Evolutionary conservation across 2,888 invertebrate species (phyloP), one percentile per base, ranked within the genome.

Genomic region (Orchesellides sinensis): DNA sequence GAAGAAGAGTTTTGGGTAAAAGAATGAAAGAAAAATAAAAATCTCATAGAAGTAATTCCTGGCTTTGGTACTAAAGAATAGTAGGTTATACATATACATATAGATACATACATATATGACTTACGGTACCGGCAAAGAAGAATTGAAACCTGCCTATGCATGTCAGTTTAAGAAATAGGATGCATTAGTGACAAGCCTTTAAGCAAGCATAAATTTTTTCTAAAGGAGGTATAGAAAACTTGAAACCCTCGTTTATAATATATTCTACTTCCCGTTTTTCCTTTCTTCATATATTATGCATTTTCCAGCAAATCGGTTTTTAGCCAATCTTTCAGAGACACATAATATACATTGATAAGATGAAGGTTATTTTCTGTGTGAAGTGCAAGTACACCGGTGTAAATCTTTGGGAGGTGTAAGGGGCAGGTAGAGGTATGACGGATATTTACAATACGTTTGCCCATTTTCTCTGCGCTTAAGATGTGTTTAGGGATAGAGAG

Each of bases 161-260:
- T 68, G 68, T 68, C 68, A 75, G 74, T 29, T 47, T 68, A 77
- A 77, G 68, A 68, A 68, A 77, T 77, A 59, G 77, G 68, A 66
- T 77, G 77, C 77, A 77, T 77, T 77, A 77, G 77, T 66, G 77
- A 77, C 77, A 77, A 77, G 68, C 45, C 75, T 77, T 66, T 77
- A 77, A 77, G 68, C 68, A 77, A 45, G 69, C 52, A 69, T 54
- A 47, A 66, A 56, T 74, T 63, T 63, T 73, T 25, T 45, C 56
- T 45, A 40, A 40, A 63, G n/a, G 23, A 63, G 63, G 56, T 56
- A 45, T 25, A 27, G 19, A 45, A 52, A 56, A 56, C 3, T 2
- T n/a, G 52, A 52, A 21, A 47, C 17, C 14, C 3, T n/a, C n/a
- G n/a, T n/a, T n/a, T n/a, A n/a, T n/a, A n/a, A n/a, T n/a, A 54